Evolutionary conservation across 2,888 invertebrate species (phyloP), one percentile per base, ranked within the genome.

Genomic region (Gisinianus flammeolus): DNA sequence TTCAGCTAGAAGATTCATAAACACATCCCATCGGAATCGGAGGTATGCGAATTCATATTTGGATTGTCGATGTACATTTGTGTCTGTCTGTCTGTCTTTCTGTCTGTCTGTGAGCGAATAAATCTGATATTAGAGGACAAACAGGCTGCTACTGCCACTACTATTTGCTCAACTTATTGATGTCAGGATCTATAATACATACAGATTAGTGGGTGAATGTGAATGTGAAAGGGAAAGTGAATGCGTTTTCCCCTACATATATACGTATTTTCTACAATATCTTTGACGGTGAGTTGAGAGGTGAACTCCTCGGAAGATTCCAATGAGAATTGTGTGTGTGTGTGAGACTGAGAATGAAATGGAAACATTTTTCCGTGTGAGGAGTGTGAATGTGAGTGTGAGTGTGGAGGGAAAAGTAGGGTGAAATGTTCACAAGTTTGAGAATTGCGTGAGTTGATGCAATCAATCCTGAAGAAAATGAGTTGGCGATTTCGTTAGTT

Each of bases 391-490:
- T 62, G 31, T 22, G 58, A 19, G n/a, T 58, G 8, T 24, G 58
- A 6, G 19, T 16, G 4, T 19, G 69, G 69, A 70, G 69, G 33
- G 71, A 79, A 76, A 78, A 79, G 70, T 76, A 79, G 35, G 56
- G 22, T 62, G 26, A 52, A 58, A 44, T 26, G 54, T 28, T 74
- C 66, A 62, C 79, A 82, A 83, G 82, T 83, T 84, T 84, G 83
- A 83, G 83, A 83, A 82, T 84, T 82, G 82, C 84, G 84, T 84
- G 84, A 82, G 83, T 77, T 75, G 58, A 73, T 76, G 81, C 83
- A 83, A 84, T 84, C 83, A 83, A 84, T 84, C 84, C 80, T 82
- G 79, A 77, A 76, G 81, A 79, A 81, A 82, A 82, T 82, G 81
- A 82, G 83, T 81, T 82, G 83, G 82, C 80, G 80, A 82, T 83